Conservation (phyloP, 2,888 invertebrate species). For the Chalcosyrphus nemorum region DNA sequence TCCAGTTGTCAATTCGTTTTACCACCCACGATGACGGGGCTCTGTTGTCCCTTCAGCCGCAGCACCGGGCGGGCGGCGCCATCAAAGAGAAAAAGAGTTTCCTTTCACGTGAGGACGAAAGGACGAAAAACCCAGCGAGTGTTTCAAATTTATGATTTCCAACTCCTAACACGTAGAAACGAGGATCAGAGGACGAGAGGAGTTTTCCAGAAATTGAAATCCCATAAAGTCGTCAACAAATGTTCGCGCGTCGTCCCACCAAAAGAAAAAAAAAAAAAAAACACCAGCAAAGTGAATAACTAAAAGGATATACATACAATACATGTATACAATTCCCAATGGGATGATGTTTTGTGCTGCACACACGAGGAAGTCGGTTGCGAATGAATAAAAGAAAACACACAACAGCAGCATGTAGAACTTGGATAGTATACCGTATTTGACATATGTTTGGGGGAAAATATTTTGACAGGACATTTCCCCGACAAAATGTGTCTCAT, state of each 20-base stretch:
- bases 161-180: not conserved
- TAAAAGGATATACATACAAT: not conserved
- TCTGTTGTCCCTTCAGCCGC: not conserved
- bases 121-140: not conserved
- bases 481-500: not conserved
- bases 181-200: not conserved
- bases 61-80: not conserved
- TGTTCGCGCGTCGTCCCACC: not conserved
- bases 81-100: not conserved
- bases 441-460: constrained; percentile 14
- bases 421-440: not conserved
- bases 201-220: not conserved
- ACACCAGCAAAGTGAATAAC: not conserved
- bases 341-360: not conserved
- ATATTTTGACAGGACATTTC: constrained; percentile 15
- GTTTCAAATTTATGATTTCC: not conserved
- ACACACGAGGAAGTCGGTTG: no score
- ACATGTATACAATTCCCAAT: no score
- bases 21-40: not conserved
- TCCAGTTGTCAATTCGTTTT: constrained; percentile 28
- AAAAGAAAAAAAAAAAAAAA: no score
- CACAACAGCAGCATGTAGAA: not conserved
- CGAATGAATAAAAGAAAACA: not conserved
- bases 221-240: not conserved
- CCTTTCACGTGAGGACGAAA: not conserved